Percentiles rank a stretch among this genome's conserved stretches.
These are phyloP conservation scores for Cyanoramphus novaezelandiae DNA, from an alignment of 2,113 vertebrate genomes.

Conservation along the genomic window DNA sequence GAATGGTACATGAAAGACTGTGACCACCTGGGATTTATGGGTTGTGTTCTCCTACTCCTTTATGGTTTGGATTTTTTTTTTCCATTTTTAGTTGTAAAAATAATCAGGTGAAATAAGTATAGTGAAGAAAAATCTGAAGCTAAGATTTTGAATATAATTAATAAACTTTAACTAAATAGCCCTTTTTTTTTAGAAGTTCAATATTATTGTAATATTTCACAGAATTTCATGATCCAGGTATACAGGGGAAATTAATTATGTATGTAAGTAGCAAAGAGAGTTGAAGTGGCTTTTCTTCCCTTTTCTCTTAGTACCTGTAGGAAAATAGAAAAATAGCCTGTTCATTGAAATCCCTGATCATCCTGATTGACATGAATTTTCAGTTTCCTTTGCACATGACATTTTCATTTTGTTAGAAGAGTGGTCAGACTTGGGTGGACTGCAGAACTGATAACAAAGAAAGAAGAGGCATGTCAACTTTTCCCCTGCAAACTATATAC, in stretches of 20 bases:
- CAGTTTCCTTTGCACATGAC: not conserved
- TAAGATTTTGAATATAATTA: rapidly evolving
- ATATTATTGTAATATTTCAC: not conserved
- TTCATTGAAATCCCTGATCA: not conserved
- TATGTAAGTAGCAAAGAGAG: not conserved
- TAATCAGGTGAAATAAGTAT: not conserved
- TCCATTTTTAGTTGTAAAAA: not conserved
- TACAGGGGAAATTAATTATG: not conserved
- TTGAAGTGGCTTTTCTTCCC: not conserved
- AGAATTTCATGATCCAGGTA: not conserved
- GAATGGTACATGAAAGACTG: not conserved
- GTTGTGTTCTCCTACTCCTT: not conserved
- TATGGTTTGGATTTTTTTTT: not conserved
- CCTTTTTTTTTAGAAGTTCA: not conserved
- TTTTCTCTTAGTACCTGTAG: not conserved
- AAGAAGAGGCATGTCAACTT: not conserved
- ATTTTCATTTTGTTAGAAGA: not conserved
- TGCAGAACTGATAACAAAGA: not conserved
- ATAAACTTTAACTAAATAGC: not conserved
- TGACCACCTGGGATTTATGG: not conserved
- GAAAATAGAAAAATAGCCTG: not conserved
- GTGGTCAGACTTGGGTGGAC: not conserved
- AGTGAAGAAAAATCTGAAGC: not conserved
- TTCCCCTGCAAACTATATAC: not conserved
- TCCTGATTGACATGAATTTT: not conserved